Evolutionary conservation across 2,888 invertebrate species (phyloP).

Genomic region (Meliscaeva auricollis): DNA sequence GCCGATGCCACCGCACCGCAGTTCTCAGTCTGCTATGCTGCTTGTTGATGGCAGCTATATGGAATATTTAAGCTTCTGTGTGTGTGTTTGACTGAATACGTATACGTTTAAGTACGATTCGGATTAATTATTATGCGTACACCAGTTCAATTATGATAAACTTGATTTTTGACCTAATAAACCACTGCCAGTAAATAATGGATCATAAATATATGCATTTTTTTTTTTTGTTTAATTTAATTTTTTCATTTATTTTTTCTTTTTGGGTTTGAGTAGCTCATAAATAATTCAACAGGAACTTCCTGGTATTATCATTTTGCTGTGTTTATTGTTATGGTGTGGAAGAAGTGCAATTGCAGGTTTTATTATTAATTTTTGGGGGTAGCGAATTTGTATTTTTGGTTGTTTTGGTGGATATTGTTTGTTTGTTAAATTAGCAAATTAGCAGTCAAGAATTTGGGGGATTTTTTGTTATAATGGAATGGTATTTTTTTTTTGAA

Average conservation of each 20-base stretch:
- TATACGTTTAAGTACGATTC: conserved; percentile 56
- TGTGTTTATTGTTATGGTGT: conserved; percentile 5
- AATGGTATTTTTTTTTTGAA: conserved; percentile 3
- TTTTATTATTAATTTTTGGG: conserved; percentile 10
- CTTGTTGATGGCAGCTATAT: conserved; percentile 12
- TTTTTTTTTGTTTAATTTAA: neutral
- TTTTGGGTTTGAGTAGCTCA: conserved; percentile 42
- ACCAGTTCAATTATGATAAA: conserved; percentile 76
- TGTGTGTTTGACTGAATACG: conserved; percentile 31
- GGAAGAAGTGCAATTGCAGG: conserved; percentile 40
- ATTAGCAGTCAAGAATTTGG: conserved; percentile 1
- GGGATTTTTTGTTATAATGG: neutral
- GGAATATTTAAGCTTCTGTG: conserved; percentile 43
- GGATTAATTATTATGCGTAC: conserved; percentile 76
- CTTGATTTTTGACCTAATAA: conserved; percentile 76
- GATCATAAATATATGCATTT: conserved; percentile 72
- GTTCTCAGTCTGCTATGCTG: neutral
- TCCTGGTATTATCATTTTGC: conserved; percentile 58
- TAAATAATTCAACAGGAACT: conserved; percentile 71
- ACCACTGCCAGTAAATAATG: conserved; percentile 72
- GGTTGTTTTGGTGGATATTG: neutral
- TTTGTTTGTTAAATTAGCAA: conserved; percentile 2
- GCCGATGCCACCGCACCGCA: conserved; percentile 1
- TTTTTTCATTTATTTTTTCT: conserved; percentile 11
- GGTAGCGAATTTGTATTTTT: conserved; percentile 5